Evolutionary conservation across 2,797 vertebrate species (phyloP).

Genomic region (Cygnus olor): DNA sequence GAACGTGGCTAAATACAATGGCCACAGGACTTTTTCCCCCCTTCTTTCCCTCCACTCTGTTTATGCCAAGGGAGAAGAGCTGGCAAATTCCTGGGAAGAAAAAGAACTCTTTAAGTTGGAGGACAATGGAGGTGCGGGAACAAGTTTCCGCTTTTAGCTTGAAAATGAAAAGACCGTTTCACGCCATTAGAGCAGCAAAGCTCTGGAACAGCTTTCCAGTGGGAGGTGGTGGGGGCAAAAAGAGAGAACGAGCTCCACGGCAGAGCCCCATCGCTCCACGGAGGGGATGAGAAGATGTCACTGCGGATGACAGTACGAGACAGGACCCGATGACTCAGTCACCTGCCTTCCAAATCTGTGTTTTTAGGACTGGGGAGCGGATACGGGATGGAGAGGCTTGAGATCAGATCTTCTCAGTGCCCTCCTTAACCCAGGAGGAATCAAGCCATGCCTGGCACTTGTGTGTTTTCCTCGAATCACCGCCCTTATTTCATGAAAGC

Average conservation of each 20-base stretch:
- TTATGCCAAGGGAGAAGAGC: background rate
- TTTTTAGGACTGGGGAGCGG: background rate
- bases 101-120: background rate
- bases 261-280: background rate
- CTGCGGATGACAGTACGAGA: background rate
- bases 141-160: slow-evolving; percentile 49
- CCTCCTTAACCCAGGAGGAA: background rate
- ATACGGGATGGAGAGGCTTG: background rate
- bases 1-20: background rate
- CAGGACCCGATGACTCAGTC: background rate
- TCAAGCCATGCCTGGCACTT: background rate
- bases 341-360: accelerated
- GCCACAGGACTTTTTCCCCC: background rate
- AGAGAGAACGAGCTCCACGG: background rate
- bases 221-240: slow-evolving; percentile 59
- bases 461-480: background rate
- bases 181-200: background rate
- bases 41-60: background rate
- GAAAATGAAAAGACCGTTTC: slow-evolving; percentile 33
- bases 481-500: background rate
- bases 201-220: slow-evolving; percentile 61
- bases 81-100: background rate
- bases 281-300: background rate
- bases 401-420: background rate
- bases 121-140: slow-evolving; percentile 49